These are phyloP conservation scores for Aspidiotus destructor DNA, from an alignment of 2,888 invertebrate genomes.

Conservation along the genomic window DNA sequence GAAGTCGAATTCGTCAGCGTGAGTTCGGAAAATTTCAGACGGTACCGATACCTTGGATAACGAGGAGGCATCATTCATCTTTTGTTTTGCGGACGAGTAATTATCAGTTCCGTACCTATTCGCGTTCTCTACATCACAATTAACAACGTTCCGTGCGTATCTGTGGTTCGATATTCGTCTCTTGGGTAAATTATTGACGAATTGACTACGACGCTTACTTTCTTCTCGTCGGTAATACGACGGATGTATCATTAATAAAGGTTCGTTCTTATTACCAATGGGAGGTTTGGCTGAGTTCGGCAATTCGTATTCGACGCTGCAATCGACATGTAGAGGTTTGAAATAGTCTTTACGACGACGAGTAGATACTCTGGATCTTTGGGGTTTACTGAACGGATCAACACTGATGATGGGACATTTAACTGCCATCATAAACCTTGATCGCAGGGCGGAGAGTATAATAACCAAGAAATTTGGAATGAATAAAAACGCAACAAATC, in stretches of 20 bases:
- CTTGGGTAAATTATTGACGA: conserved; percentile 67
- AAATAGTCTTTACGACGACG: conserved; percentile 59
- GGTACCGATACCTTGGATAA: too few species aligned
- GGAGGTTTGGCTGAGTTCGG: conserved; percentile 82
- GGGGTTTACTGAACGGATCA: neutral
- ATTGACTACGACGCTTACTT: conserved; percentile 68
- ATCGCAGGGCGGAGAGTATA: too few species aligned
- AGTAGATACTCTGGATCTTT: neutral
- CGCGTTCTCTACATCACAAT: too few species aligned
- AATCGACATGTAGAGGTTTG: conserved; percentile 78
- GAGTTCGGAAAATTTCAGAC: too few species aligned
- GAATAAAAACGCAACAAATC: too few species aligned
- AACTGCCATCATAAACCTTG: neutral
- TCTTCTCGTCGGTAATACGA: conserved; percentile 81
- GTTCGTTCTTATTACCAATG: conserved; percentile 70
- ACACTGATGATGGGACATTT: neutral
- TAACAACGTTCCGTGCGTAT: too few species aligned
- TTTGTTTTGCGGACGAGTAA: too few species aligned
- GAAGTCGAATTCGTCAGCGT: too few species aligned
- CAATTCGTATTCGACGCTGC: conserved; percentile 83
- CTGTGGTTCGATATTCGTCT: neutral
- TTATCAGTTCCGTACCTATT: too few species aligned
- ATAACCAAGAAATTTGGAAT: too few species aligned
- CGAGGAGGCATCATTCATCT: too few species aligned
- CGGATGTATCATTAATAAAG: conserved; percentile 80